Conservation (phyloP, 2,888 invertebrate genomes). For the Scelioninae gen. 2 region DNA sequence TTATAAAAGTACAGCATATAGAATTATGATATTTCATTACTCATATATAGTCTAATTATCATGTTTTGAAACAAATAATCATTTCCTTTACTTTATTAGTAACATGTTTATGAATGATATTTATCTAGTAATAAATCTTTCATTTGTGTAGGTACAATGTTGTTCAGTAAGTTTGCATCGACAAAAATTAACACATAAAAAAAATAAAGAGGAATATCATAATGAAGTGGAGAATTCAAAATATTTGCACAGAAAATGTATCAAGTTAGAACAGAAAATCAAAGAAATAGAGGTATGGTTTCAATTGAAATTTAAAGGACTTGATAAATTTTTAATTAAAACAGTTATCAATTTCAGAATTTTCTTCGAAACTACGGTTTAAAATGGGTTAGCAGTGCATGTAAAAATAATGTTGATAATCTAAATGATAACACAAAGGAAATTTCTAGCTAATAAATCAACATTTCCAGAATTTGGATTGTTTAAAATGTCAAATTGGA, state of each 20-base stretch:
- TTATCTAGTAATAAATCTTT: too few relatives aligned
- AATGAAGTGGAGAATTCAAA: conserved; percentile 66
- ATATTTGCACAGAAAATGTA: conserved; percentile 66
- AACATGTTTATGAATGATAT: too few relatives aligned
- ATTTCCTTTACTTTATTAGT: too few relatives aligned
- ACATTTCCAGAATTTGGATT: too few relatives aligned
- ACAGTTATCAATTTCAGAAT: conserved; percentile 66
- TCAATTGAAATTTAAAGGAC: conserved; percentile 15
- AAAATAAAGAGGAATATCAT: conserved; percentile 62
- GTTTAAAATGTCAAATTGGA: conserved; percentile 55
- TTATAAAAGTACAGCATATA: too few relatives aligned
- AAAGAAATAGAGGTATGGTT: conserved; percentile 70
- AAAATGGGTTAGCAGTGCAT: conserved; percentile 75
- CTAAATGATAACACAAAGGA: too few relatives aligned
- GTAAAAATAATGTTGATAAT: too few relatives aligned
- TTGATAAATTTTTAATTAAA: conserved; percentile 8
- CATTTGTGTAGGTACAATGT: conserved; percentile 66
- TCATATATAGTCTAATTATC: too few relatives aligned
- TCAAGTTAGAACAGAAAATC: conserved; percentile 67
- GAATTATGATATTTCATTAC: too few relatives aligned
- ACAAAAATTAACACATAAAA: conserved; percentile 63
- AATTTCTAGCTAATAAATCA: too few relatives aligned
- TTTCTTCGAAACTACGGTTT: conserved; percentile 77
- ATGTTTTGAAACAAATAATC: too few relatives aligned
- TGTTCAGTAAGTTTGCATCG: conserved; percentile 65